A percentile compares a stretch with the other conserved stretches of the same genome.
phyloP scores from a whole-genome alignment of 53 echinoderm and acorn worm genomes.

The Paracentrotus lividus region DNA sequence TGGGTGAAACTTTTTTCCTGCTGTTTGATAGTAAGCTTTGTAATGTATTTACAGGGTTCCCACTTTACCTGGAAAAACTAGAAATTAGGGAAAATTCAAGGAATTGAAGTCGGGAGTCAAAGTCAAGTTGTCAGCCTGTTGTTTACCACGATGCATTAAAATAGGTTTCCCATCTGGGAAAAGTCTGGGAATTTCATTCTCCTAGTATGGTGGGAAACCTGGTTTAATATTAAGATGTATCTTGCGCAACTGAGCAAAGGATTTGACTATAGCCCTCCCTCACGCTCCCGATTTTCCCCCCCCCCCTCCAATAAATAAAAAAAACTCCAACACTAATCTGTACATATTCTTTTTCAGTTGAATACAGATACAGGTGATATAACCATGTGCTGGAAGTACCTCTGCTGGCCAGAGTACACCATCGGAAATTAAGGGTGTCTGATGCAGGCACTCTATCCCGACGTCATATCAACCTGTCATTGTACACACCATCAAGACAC shows the following conservation, averaged over 20 bases:
- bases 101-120: no score
- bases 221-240: no score
- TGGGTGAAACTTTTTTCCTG: neutral
- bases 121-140: no score
- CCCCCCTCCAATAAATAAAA: neutral
- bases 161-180: no score
- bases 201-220: no score
- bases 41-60: no score
- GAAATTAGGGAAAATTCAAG: no score
- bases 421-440: constrained; percentile 74
- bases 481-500: constrained; percentile 83
- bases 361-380: constrained; percentile 84
- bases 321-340: neutral
- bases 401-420: constrained; percentile 78
- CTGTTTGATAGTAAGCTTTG: no score
- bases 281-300: no score
- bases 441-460: constrained; percentile 74
- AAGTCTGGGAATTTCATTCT: no score
- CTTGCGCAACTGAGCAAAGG: neutral
- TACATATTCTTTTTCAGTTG: constrained; percentile 70
- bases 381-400: constrained; percentile 80
- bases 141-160: no score
- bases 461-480: constrained; percentile 75
- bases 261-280: neutral
- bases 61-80: no score